Evolutionary conservation across 2,797 vertebrate species (phyloP), one percentile per base, ranked within the genome.

Genomic region (Leptodactylus fallax): DNA sequence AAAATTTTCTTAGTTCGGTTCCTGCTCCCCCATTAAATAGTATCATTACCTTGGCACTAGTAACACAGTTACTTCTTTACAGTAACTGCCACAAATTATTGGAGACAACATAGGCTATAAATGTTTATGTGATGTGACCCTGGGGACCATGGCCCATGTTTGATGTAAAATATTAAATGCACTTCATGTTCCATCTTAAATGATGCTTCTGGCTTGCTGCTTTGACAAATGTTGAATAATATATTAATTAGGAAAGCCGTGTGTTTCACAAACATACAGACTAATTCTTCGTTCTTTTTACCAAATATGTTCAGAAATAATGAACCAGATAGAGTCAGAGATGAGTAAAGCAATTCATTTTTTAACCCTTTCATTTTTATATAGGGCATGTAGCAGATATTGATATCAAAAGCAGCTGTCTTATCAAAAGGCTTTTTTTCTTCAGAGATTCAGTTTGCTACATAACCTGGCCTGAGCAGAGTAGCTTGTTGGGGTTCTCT

Each of bases 201-300:
- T 58, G 19, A 76, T 10, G 25, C 63, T 85, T 80, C 77, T 85
- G 76, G 82, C 65, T 85, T 49, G 56, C n/a, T 81, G 47, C 56
- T 81, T 45, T 45, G 69, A 47, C 83, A 81, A 81, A 55, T 76
- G 87, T 7, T 45, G 65, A 85, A 51, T 25, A 76, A 81, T 80
- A 76, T 45, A 85, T 65, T 81, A 88, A 85, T 88, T 74, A 88
- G 51, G 82, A 56, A 88, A 84, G 51, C 45, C 16, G 58, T 85
- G 56, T 85, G 45, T 63, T 81, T 45, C 17, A 21, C 67, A 81
- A 88, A 88, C 23, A 60, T 63, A 56, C 2, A 47, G 23, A n/a
- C 58, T n/a, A 60, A 67, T 83, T 83, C 17, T 55, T 74, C 16
- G 12, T 53, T 63, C 12, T 55, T 83, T 55, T 51, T 77, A 81